Percentiles rank a stretch among this genome's conserved stretches.
Evolutionary conservation across 2,797 vertebrate species (phyloP).

Genomic region (Botia kubotai): DNA sequence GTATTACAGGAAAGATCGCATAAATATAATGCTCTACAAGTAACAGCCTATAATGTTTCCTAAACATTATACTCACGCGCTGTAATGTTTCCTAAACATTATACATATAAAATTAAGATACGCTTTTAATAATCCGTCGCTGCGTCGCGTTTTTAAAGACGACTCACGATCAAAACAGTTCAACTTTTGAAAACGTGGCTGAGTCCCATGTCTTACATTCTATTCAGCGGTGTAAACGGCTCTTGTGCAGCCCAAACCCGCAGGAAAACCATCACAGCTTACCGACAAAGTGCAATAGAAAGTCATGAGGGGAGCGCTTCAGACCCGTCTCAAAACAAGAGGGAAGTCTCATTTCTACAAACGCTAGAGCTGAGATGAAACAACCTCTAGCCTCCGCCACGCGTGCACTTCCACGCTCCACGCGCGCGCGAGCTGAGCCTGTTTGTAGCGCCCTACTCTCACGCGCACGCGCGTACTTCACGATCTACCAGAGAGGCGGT

Average conservation of each 20-base stretch:
- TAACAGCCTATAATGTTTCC: too few species aligned
- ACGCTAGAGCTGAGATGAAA: not conserved
- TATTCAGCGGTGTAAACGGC: not conserved
- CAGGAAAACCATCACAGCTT: slow-evolving; percentile 43
- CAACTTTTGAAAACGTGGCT: not conserved
- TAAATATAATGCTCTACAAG: too few species aligned
- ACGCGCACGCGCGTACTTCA: slow-evolving; percentile 13
- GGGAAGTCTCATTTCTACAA: slow-evolving; percentile 55
- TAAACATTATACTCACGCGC: too few species aligned
- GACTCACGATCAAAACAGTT: not conserved
- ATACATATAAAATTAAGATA: too few species aligned
- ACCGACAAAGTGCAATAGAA: slow-evolving; percentile 51
- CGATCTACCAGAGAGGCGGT: slow-evolving; percentile 23
- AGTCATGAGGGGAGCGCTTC: slow-evolving; percentile 42
- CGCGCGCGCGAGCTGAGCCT: not conserved
- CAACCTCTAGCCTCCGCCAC: slow-evolving; percentile 14
- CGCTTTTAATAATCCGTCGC: not conserved
- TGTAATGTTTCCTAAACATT: too few species aligned
- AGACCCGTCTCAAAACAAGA: slow-evolving; percentile 42
- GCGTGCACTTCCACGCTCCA: slow-evolving; percentile 26
- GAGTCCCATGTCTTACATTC: not conserved
- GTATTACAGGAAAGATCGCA: too few species aligned
- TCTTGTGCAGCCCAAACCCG: not conserved
- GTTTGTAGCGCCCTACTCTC: slow-evolving; percentile 31
- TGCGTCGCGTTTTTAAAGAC: not conserved